These are phyloP conservation scores for Drosophila stalkeri DNA, from an alignment of 2,888 invertebrate genomes.

Conservation along the genomic window DNA sequence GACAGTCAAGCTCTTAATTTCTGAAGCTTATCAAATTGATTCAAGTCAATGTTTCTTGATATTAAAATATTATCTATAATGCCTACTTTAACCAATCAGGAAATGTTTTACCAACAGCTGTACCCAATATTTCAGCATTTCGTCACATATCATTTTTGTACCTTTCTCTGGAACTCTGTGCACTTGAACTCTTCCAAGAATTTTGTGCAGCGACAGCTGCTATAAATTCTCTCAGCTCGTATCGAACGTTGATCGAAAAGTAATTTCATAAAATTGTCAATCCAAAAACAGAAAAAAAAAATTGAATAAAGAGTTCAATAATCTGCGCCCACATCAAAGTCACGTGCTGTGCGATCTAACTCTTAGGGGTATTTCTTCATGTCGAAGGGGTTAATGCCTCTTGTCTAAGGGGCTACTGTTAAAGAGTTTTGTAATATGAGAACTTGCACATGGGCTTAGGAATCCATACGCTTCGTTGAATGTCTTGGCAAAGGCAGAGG, in stretches of 20 bases:
- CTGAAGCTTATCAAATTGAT: neutral
- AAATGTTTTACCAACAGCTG: neutral
- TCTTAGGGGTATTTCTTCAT: conserved; percentile 19
- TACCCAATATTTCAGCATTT: conserved; percentile 3
- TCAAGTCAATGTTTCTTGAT: neutral
- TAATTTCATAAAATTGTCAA: conserved; percentile 19
- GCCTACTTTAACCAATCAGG: neutral
- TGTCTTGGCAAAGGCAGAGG: neutral
- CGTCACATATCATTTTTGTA: conserved; percentile 9
- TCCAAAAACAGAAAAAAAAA: neutral
- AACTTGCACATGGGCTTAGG: conserved; percentile 55
- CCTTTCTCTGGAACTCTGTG: conserved; percentile 29
- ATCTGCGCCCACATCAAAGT: conserved; percentile 51
- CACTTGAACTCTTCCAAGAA: conserved; percentile 51
- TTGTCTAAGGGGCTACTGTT: conserved; percentile 30
- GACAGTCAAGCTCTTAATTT: too few relatives aligned
- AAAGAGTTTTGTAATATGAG: conserved; percentile 43
- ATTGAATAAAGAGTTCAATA: conserved; percentile 44
- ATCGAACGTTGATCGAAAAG: conserved; percentile 35
- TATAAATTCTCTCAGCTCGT: conserved; percentile 14
- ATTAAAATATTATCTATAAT: neutral
- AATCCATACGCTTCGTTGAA: conserved; percentile 35
- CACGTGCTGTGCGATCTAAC: conserved; percentile 48
- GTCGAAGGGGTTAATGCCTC: conserved; percentile 54
- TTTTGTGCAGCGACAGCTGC: conserved; percentile 30